phyloP scores from a whole-genome alignment of 1,140 invertebrate species.

The Sipha flava region DNA sequence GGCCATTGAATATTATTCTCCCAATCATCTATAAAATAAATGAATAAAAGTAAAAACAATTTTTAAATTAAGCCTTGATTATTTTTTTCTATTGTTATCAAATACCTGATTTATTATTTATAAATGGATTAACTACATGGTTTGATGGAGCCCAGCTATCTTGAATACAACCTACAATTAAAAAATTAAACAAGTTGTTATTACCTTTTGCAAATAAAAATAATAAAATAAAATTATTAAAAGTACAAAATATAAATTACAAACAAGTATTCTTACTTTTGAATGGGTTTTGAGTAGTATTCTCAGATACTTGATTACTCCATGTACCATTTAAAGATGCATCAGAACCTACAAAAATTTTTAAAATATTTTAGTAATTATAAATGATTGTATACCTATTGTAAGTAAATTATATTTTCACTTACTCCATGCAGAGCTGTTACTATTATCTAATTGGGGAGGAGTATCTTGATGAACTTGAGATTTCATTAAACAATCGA shows the following conservation, averaged over 20 bases:
- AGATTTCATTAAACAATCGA: constrained; percentile 58
- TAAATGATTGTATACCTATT: not conserved
- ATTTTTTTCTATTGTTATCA: too few species aligned
- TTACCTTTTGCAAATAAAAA: too few species aligned
- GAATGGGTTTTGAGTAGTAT: constrained; percentile 13
- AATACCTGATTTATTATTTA: not conserved
- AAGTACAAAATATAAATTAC: not conserved
- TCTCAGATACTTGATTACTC: constrained; percentile 5
- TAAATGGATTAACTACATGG: not conserved
- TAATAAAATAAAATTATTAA: not conserved
- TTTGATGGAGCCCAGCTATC: not conserved
- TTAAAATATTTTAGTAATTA: not conserved
- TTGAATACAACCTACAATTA: not conserved
- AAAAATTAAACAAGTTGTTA: not conserved
- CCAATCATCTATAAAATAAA: constrained; percentile 6
- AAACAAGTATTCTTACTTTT: not conserved
- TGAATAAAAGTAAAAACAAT: not conserved
- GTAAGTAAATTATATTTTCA: not conserved
- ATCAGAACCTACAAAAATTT: constrained; percentile 9
- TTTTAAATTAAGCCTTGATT: too few species aligned
- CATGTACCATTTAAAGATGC: constrained; percentile 15
- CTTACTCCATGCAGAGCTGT: constrained; percentile 12
- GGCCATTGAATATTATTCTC: constrained; percentile 10
- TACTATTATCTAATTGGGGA: constrained; percentile 4
- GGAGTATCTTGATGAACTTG: constrained; percentile 34